These are phyloP conservation scores for Syngnathoides biaculeatus DNA, from an alignment of 2,113 vertebrate genomes.

Conservation along the genomic window DNA sequence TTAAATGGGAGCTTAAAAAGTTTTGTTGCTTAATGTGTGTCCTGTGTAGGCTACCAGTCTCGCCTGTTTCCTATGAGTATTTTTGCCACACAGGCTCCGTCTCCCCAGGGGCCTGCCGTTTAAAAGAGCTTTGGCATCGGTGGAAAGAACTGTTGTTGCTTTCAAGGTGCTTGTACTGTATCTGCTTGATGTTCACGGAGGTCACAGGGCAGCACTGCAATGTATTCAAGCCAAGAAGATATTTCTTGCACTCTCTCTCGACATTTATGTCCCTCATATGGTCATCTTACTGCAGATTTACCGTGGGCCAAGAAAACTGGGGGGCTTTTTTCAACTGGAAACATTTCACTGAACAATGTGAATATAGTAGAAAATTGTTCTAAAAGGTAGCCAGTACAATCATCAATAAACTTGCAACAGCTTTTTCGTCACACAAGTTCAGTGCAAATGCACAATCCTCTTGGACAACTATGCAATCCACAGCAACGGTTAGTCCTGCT, in stretches of 20 bases:
- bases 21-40: conserved; percentile 58
- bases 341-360: background rate
- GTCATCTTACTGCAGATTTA: background rate
- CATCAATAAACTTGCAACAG: background rate
- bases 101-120: conserved; percentile 43
- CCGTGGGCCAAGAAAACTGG: conserved; percentile 7
- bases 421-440: too few relatives aligned
- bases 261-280: background rate
- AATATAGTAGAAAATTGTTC: background rate
- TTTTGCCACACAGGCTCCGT: conserved; percentile 50
- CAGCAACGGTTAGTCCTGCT: too few relatives aligned
- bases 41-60: conserved; percentile 62
- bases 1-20: conserved; percentile 36
- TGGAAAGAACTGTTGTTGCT: conserved; percentile 34
- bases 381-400: background rate
- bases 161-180: background rate
- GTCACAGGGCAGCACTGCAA: conserved; percentile 24
- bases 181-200: conserved; percentile 6
- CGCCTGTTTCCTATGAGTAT: conserved; percentile 66
- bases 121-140: conserved; percentile 30
- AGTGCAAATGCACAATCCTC: background rate
- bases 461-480: too few relatives aligned
- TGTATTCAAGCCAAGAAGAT: conserved; percentile 17
- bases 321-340: conserved; percentile 10
- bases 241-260: conserved; percentile 22